Conservation (phyloP, 2,113 vertebrate species). For the Dipodomys stephensi region DNA sequence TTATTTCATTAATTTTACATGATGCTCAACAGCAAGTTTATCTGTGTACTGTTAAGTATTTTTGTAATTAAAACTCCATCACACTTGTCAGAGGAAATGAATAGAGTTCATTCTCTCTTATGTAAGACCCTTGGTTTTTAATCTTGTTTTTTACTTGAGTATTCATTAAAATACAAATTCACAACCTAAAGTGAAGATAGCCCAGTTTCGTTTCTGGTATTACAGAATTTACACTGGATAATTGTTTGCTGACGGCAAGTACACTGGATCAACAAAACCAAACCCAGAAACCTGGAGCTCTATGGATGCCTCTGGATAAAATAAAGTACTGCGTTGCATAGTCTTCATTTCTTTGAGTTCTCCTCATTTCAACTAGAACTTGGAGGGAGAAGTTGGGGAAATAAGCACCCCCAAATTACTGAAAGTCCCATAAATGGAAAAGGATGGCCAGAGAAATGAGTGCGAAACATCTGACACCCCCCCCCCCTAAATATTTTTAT, state of each 20-base stretch:
- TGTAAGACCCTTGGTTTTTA: slow-evolving; percentile 47
- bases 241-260: not conserved
- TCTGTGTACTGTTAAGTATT: slow-evolving; percentile 50
- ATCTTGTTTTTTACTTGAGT: not conserved
- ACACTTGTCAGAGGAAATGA: slow-evolving; percentile 62
- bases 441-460: not conserved
- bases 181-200: not conserved
- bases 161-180: slow-evolving; percentile 51
- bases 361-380: slow-evolving; percentile 11
- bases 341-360: not conserved
- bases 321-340: not conserved
- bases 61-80: slow-evolving; percentile 69
- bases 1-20: slow-evolving; percentile 71
- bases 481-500: not conserved
- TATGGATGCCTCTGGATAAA: not conserved
- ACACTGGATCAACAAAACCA: not conserved
- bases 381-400: slow-evolving; percentile 8
- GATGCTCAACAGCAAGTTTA: slow-evolving; percentile 49
- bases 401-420: not conserved
- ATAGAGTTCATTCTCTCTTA: slow-evolving; percentile 24
- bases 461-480: not conserved
- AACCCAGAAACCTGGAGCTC: not conserved
- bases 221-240: slow-evolving; percentile 19
- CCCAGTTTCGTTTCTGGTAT: not conserved
- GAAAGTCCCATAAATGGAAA: not conserved